phyloP scores from a whole-genome alignment of 2,888 invertebrate species.

The Metalampra italica region DNA sequence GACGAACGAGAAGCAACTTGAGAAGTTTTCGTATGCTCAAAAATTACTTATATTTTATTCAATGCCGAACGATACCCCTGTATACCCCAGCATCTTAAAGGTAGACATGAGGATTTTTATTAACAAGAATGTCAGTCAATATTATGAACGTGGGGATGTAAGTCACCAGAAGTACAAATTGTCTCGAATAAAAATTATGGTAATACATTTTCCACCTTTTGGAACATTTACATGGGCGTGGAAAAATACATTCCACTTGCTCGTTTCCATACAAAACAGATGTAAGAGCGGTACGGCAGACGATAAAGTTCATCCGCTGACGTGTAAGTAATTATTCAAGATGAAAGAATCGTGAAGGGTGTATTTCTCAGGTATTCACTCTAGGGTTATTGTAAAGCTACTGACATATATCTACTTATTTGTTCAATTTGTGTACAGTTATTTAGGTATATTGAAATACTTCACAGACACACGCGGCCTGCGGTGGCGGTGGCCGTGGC shows the following conservation, averaged over 20 bases:
- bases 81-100: constrained; percentile 9
- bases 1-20: constrained; percentile 32
- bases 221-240: background rate
- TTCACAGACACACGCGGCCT: no score
- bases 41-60: constrained; percentile 55
- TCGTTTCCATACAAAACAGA: background rate
- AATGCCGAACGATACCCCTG: constrained; percentile 25
- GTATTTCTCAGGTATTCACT: background rate
- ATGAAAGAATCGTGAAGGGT: background rate
- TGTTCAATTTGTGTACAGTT: no score
- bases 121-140: constrained; percentile 18
- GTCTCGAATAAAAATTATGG: constrained; percentile 9
- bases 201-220: constrained; percentile 7
- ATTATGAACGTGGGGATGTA: constrained; percentile 8
- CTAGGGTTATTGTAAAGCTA: background rate
- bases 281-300: background rate
- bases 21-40: constrained; percentile 43
- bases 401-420: background rate
- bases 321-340: constrained; percentile 12
- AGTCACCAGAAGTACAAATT: constrained; percentile 3
- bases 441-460: no score
- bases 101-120: constrained; percentile 17
- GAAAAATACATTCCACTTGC: constrained; percentile 2
- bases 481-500: no score
- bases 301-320: background rate